Base-by-base conservation (phyloP, 2,113 vertebrate species). In the Phasianus colchicus region DNA sequence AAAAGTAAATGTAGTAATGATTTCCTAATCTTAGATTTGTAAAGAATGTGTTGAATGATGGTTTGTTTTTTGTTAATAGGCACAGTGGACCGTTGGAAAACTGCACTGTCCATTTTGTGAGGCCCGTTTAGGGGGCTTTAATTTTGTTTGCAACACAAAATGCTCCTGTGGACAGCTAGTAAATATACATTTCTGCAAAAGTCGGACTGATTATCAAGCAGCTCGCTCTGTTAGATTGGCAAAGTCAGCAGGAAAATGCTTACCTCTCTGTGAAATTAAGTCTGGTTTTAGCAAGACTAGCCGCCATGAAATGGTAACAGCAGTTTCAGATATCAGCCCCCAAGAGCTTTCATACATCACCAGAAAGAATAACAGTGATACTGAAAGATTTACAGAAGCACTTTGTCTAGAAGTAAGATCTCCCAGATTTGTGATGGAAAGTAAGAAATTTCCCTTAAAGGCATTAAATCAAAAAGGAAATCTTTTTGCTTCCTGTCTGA, bases 121-220 rank as follows among this genome's bases (percentile, higher is more conserved):
- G 95, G 97, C 97, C 91, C 97, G 89, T 65, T 95, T 97, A 95
- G 96, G 98, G 96, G 98, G 96, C 94, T 99, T 99, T 98, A 98
- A 98, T 97, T 98, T 98, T 97, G 95, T 98, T 97, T 98, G 97
- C 96, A 97, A 97, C 95, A 97, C 98, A 98, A 98, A 98, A 98
- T 98, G 97, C 96, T 98, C 98, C 94, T 98, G 98, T 97, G 98
- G 98, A 91, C 97, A 89, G 55, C 96, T 96, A 95, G 96, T 97
- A 94, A 95, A 97, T 57, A 96, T 98, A 83, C 97, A 98, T 97
- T 97, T 99, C 88, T 98, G 96, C 93, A 98, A 98, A 95, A 99
- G 98, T 95, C 95, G 93, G 11, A 98, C 98, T 40, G 98, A 98
- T 87, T 95, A 55, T 52, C 97, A 98, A 86, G 73, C 97, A 94